Conservation (phyloP, 1,140 invertebrate species). For the Archivesica marissinica region DNA sequence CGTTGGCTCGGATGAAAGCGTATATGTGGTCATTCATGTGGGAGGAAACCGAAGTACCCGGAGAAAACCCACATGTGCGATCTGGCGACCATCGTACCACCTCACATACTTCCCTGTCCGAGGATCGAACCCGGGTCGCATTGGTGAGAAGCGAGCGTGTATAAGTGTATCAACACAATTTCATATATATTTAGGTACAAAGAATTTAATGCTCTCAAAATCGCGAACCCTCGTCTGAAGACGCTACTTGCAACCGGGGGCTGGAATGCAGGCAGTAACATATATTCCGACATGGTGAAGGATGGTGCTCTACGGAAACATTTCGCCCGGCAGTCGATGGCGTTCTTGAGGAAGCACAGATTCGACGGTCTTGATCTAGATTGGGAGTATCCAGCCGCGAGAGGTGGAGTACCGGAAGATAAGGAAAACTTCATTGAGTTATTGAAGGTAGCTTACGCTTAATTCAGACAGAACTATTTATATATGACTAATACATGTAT, state of each 20-base stretch:
- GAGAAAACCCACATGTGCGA: too few species aligned
- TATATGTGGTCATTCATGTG: too few species aligned
- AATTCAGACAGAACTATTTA: too few species aligned
- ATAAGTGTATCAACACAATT: too few species aligned
- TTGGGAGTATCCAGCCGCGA: slow-evolving; percentile 79
- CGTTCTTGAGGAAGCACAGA: slow-evolving; percentile 90
- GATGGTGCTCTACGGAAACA: slow-evolving; percentile 87
- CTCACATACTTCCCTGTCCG: too few species aligned
- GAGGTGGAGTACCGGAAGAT: slow-evolving; percentile 60
- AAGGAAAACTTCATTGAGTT: slow-evolving; percentile 53
- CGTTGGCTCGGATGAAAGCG: too few species aligned
- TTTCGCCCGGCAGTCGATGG: slow-evolving; percentile 96
- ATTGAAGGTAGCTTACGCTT: slow-evolving; percentile 57
- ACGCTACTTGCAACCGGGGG: slow-evolving; percentile 96
- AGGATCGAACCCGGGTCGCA: too few species aligned
- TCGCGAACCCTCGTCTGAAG: slow-evolving; percentile 93
- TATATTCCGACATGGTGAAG: slow-evolving; percentile 87
- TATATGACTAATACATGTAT: too few species aligned
- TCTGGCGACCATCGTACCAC: too few species aligned
- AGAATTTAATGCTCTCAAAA: not conserved
- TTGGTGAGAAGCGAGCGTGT: too few species aligned
- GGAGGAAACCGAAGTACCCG: too few species aligned
- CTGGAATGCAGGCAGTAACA: slow-evolving; percentile 96
- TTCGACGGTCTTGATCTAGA: slow-evolving; percentile 74
- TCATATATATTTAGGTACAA: not conserved